Conservation (phyloP, 2,113 vertebrate species). For the Gymnogyps californianus region DNA sequence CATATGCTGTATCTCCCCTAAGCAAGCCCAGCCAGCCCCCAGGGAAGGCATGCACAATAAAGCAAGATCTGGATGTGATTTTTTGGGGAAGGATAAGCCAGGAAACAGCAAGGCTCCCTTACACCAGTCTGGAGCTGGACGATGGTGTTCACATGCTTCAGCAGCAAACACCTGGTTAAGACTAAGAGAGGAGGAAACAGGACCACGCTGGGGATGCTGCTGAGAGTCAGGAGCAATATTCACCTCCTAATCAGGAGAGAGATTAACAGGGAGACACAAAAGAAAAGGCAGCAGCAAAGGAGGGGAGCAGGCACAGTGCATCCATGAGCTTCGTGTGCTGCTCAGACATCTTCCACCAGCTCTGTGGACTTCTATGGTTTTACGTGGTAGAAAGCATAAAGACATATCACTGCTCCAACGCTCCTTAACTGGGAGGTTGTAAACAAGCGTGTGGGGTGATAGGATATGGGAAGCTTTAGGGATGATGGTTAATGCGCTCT, state of each 20-base stretch:
- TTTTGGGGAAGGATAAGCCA: neutral
- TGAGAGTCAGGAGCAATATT: neutral
- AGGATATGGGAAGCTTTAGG: neutral
- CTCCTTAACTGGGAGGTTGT: neutral
- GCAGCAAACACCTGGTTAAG: neutral
- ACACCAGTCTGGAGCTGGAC: neutral
- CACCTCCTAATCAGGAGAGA: neutral
- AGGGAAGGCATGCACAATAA: neutral
- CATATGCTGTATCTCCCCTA: rapidly evolving
- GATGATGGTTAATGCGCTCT: neutral
- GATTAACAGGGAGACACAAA: neutral
- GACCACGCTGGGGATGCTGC: neutral
- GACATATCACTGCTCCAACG: rapidly evolving
- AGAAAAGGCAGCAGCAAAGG: neutral
- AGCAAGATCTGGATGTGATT: neutral
- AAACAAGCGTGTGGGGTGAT: rapidly evolving
- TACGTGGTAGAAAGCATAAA: neutral
- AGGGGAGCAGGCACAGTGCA: neutral
- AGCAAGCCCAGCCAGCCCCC: neutral
- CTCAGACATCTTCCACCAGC: neutral
- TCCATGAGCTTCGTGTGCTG: neutral
- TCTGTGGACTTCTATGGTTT: neutral
- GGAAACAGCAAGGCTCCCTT: neutral
- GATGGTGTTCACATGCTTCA: rapidly evolving
- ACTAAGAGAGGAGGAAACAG: neutral